Evolutionary conservation across 2,113 vertebrate species (phyloP), one percentile per base, ranked within the genome.

Genomic region (Pholis gunnellus): DNA sequence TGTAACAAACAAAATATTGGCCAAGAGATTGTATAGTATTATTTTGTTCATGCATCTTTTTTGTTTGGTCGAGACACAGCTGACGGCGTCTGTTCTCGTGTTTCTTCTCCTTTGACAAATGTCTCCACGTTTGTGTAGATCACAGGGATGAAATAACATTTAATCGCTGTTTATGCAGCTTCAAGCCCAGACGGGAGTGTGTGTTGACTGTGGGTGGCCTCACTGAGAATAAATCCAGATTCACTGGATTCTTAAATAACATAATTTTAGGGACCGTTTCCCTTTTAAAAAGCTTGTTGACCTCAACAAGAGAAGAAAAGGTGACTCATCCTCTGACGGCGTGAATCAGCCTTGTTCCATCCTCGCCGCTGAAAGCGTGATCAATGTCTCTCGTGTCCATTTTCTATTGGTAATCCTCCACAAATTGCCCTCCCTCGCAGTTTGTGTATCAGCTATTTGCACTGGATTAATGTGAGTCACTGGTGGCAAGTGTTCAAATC

Each of bases 401-500:
- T 87, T 84, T 78, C 11, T 38, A 20, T 73, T 6, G 34, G 75
- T 88, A 84, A 88, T 89, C 88, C 86, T 86, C 52, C 83, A 63
- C 85, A 87, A 90, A 90, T 78, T 82, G 81, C 77, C 88, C 85
- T 90, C 85, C n/a, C 69, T 54, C 66, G 87, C 84, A 90, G 90
- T 96, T 96, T 96, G 95, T 96, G 93, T 96, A 96, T 97, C 97
- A 94, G 93, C 95, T 96, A 88, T 97, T 97, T 95, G 95, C 94
- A 97, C 96, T 97, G 94, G 97, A 96, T 97, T 97, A 97, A 95
- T 96, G 95, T 88, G 94, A 93, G 95, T 94, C 94, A 95, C 95
- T 95, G 76, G 94, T 95, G 93, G 87, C 64, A 88, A 97, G 95
- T 96, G 93, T 94, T 91, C 81, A 95, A 96, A 97, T 98, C 97